A percentile compares a stretch with the other conserved stretches of the same genome.
These are phyloP conservation scores for Sciurus carolinensis DNA, from an alignment of 2,797 vertebrate species.

Conservation along the genomic window DNA sequence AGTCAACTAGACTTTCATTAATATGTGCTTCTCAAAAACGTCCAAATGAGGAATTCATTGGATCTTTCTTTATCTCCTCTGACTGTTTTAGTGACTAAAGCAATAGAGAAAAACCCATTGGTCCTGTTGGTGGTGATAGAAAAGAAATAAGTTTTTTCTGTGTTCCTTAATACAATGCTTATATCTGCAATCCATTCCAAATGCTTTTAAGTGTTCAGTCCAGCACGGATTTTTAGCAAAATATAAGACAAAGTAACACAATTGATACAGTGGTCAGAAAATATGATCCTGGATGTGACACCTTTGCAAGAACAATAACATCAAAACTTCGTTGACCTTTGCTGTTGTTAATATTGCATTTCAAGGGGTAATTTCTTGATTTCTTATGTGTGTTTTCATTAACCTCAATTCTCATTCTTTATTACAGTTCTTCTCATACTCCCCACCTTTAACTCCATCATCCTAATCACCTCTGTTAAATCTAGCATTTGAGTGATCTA, in stretches of 20 bases:
- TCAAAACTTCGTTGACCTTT: not conserved
- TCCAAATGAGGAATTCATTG: not conserved
- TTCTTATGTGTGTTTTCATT: not conserved
- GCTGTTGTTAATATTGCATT: not conserved
- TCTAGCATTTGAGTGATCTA: not conserved
- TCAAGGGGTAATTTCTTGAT: not conserved
- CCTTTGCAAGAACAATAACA: not conserved
- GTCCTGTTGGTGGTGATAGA: not conserved
- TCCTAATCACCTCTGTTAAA: not conserved
- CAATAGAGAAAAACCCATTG: not conserved
- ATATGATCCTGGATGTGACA: not conserved
- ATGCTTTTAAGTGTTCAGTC: not conserved
- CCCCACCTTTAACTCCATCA: fast-evolving
- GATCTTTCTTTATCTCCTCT: not conserved
- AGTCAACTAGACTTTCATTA: not conserved
- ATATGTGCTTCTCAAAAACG: not conserved
- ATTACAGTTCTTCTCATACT: not conserved
- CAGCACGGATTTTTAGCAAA: not conserved
- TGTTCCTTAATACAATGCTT: not conserved
- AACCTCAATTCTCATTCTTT: not conserved
- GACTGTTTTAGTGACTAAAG: not conserved
- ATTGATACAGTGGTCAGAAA: not conserved
- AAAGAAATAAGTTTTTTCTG: not conserved
- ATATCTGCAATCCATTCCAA: not conserved
- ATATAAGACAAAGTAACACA: not conserved